Percentiles rank a stretch among this genome's conserved stretches.
phyloP scores from a whole-genome alignment of 1,140 invertebrate species.

The Harlomillsia oculata region DNA sequence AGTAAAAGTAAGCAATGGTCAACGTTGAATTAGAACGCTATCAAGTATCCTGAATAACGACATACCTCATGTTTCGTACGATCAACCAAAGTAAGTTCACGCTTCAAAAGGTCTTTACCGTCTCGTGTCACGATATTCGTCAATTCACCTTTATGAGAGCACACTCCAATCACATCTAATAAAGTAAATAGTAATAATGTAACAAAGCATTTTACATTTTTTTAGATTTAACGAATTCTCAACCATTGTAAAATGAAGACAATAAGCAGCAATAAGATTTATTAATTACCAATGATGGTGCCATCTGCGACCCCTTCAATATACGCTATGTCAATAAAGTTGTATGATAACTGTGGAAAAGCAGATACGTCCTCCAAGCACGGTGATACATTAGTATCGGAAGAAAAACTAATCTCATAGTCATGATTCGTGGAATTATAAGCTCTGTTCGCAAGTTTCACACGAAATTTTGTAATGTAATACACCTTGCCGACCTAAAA shows the following conservation, averaged over 20 bases:
- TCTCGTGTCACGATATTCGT: conserved; percentile 58
- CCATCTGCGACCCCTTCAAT: conserved; percentile 58
- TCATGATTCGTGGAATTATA: conserved; percentile 78
- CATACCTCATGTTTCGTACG: conserved; percentile 64
- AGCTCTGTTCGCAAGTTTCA: conserved; percentile 89
- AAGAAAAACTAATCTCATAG: conserved; percentile 85
- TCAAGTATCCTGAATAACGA: background rate
- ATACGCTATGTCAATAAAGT: conserved; percentile 67
- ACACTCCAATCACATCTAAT: conserved; percentile 83
- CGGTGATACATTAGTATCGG: conserved; percentile 63
- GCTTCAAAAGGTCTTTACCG: conserved; percentile 75
- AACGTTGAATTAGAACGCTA: no score
- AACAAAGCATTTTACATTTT: background rate
- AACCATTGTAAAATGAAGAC: no score
- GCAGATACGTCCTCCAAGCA: conserved; percentile 52
- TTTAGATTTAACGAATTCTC: no score
- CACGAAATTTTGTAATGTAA: conserved; percentile 45
- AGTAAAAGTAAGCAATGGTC: no score
- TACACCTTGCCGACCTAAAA: conserved; percentile 62
- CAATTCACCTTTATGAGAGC: conserved; percentile 63
- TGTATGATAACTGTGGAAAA: conserved; percentile 67
- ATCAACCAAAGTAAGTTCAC: conserved; percentile 82
- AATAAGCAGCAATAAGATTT: no score
- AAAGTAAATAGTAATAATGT: conserved; percentile 20
- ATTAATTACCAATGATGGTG: conserved; percentile 64